Conservation (phyloP, 2,888 invertebrate genomes). For the Aquatica leii region DNA sequence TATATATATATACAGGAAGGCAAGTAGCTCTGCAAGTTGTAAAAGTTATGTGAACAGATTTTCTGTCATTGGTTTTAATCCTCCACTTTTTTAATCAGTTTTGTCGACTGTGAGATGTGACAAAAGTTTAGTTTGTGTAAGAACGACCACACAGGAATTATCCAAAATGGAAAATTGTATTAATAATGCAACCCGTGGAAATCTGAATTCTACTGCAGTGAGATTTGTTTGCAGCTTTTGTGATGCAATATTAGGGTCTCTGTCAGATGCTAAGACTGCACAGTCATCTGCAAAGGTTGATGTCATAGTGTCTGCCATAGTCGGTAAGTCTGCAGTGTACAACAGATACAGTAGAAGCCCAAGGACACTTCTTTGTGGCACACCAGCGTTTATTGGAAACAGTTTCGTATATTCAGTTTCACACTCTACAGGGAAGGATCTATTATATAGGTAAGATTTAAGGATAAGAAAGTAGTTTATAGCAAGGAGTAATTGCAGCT, state of each 20-base stretch:
- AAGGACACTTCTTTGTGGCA: neutral
- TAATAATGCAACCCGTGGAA: too few relatives aligned
- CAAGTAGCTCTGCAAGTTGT: neutral
- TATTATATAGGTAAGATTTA: neutral
- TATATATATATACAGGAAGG: too few relatives aligned
- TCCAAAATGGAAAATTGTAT: too few relatives aligned
- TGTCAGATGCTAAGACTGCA: neutral
- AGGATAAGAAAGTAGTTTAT: neutral
- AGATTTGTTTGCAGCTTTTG: neutral
- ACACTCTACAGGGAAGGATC: neutral
- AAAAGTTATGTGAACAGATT: neutral
- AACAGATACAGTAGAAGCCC: neutral
- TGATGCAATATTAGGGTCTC: neutral
- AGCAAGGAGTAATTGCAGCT: neutral
- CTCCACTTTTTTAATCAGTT: neutral
- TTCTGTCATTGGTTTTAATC: neutral
- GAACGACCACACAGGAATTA: too few relatives aligned
- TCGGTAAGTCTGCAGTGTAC: neutral
- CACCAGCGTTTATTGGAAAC: neutral
- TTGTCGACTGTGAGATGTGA: too few relatives aligned
- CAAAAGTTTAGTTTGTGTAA: too few relatives aligned
- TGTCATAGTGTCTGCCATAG: neutral
- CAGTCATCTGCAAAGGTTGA: neutral
- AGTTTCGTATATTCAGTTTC: neutral
- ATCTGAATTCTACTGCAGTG: neutral